Evolutionary conservation across 2,797 vertebrate genomes (phyloP), one percentile per base, ranked within the genome.

Genomic region (Tachyglossus aculeatus): DNA sequence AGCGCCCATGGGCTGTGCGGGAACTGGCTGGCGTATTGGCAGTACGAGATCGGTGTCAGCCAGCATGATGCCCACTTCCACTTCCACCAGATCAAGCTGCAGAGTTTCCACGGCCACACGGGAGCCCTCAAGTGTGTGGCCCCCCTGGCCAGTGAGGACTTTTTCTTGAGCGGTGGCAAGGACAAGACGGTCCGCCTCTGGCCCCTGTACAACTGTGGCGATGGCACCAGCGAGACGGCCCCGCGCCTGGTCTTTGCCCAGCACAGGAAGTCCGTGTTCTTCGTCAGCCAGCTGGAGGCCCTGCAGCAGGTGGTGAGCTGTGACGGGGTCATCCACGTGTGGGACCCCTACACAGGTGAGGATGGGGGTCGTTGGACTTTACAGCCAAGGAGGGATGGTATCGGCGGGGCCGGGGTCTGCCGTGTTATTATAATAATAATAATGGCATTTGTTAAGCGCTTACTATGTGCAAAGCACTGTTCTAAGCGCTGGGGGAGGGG

Each of bases 11-110:
- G 94, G 51, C 91, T 99, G 47, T 96, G 96, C 34, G 98, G 98
- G 41, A 99, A 99, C 93, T 99, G 98, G 98, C 88, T 99, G 86
- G 98, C 98, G 0, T 98, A 99, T 84, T 99, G 98, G 98, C 98
- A 99, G 82, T 97, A 98, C 0, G 98, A 99, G 91, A 98, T 99
- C 0, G 97, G 98, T 3, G 94, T 98, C 32, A 99, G 94, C 88
- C 97, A 97, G 78, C 96, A 98, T 4, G 97, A 99, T 12, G 92
- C 94, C 3, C 95, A 96, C 86, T 99, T 99, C 86, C 95, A 96
- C 91, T 99, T 99, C 89, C 96, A 99, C 85, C 97, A 99, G 92
- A 99, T 99, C 78, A 94, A 96, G 79, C 93, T 99, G 69, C 98
- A 99, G 93, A 98, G 94, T 80, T 99, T 98, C 76, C 89, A 94